Evolutionary conservation across 2,113 vertebrate genomes (phyloP).

Genomic region (Grammomys dolichurus): DNA sequence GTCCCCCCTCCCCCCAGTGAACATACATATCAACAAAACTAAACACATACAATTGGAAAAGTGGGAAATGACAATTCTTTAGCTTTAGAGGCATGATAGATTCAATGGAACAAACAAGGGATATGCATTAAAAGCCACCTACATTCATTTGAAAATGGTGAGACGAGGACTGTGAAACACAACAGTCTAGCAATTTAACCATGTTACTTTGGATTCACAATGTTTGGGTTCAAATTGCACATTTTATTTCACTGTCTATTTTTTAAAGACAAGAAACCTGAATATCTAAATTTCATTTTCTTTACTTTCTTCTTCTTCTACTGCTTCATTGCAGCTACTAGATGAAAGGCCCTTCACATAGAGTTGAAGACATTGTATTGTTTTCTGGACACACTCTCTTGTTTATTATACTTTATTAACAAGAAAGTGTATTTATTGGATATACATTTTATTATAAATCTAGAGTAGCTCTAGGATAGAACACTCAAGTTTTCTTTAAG

Average conservation of each 20-base stretch:
- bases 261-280: background rate
- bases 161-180: background rate
- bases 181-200: background rate
- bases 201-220: background rate
- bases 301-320: background rate
- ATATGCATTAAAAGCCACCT: background rate
- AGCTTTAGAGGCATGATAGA: background rate
- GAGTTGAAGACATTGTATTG: background rate
- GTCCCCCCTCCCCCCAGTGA: background rate
- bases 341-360: background rate
- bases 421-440: background rate
- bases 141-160: background rate
- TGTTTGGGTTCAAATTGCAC: background rate
- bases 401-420: background rate
- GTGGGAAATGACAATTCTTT: background rate
- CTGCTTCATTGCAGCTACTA: background rate
- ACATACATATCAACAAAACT: background rate
- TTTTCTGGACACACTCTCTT: background rate
- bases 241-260: background rate
- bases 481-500: background rate
- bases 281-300: background rate
- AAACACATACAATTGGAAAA: background rate
- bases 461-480: background rate
- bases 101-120: background rate
- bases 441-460: constrained; percentile 6